phyloP scores from a whole-genome alignment of 2,888 invertebrate genomes.

The Rhagophthalmus giganteus region DNA sequence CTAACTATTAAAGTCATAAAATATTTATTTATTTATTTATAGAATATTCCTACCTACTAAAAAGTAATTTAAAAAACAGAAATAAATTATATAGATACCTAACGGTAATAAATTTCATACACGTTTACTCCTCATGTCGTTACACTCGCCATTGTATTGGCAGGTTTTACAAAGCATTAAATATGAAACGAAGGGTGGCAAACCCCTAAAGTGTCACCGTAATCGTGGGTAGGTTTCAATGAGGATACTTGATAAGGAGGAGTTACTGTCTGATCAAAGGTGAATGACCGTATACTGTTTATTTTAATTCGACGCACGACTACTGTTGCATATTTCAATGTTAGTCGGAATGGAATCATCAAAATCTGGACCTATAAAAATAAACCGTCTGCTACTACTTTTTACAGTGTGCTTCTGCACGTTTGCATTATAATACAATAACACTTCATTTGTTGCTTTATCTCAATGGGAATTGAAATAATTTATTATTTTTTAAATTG shows the following conservation, averaged over 20 bases:
- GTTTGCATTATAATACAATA: no score
- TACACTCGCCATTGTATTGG: constrained; percentile 2
- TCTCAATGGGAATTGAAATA: no score
- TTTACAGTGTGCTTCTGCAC: not conserved
- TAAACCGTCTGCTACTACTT: constrained; percentile 2
- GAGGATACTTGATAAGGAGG: constrained; percentile 14
- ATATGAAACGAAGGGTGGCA: constrained; percentile 8
- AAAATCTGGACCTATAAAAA: constrained; percentile 6
- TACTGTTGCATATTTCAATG: constrained; percentile 6
- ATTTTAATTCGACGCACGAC: constrained; percentile 11
- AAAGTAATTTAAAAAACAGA: no score
- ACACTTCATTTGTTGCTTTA: no score
- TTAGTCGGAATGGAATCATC: constrained; percentile 6
- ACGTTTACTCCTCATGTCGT: constrained; percentile 1
- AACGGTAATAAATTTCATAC: no score
- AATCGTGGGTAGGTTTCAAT: constrained; percentile 11
- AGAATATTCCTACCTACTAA: no score
- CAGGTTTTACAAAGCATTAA: constrained; percentile 1
- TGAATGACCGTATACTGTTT: constrained; percentile 15
- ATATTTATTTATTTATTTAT: no score
- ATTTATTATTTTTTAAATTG: no score
- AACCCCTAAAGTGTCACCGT: constrained; percentile 2
- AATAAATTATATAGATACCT: no score
- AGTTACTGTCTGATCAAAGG: constrained; percentile 9
- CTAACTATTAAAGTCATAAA: no score